Evolutionary conservation across 2,888 invertebrate species (phyloP).

Genomic region (Eristalinus sepulchralis): DNA sequence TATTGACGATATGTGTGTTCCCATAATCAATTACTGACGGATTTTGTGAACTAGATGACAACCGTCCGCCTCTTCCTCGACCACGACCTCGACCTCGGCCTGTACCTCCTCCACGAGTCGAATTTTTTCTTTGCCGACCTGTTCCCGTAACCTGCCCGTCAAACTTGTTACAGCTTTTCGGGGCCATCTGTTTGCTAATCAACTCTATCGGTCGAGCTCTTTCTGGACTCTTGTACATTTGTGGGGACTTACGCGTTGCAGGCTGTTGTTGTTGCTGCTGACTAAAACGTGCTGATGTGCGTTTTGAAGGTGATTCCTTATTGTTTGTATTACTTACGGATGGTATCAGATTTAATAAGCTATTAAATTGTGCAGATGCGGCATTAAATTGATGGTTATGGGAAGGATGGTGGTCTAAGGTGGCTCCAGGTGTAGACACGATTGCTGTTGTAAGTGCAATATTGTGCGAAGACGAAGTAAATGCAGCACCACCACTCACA

Average conservation of each 20-base stretch:
- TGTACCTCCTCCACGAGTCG: slow-evolving; percentile 77
- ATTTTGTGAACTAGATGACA: slow-evolving; percentile 74
- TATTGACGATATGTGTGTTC: slow-evolving; percentile 85
- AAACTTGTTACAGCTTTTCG: slow-evolving; percentile 52
- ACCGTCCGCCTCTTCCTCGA: slow-evolving; percentile 81
- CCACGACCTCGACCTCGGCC: slow-evolving; percentile 79
- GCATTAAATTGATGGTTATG: slow-evolving; percentile 73
- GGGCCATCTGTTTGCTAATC: slow-evolving; percentile 76
- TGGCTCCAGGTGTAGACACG: slow-evolving; percentile 84
- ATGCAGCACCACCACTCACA: slow-evolving; percentile 85
- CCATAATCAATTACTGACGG: slow-evolving; percentile 81
- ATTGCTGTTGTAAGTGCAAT: slow-evolving; percentile 91
- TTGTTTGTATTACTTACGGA: slow-evolving; percentile 69
- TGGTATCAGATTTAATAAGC: slow-evolving; percentile 74
- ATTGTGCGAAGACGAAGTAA: slow-evolving; percentile 91
- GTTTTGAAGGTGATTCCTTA: slow-evolving; percentile 78
- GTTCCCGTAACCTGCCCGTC: slow-evolving; percentile 73
- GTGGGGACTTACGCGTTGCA: slow-evolving; percentile 83
- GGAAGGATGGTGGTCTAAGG: slow-evolving; percentile 73
- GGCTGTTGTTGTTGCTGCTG: slow-evolving; percentile 74
- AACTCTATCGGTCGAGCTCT: slow-evolving; percentile 85
- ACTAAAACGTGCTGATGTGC: slow-evolving; percentile 75
- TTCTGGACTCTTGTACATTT: slow-evolving; percentile 84
- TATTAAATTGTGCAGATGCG: slow-evolving; percentile 59
- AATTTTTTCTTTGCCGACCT: slow-evolving; percentile 78